phyloP scores from a whole-genome alignment of 1,140 invertebrate species.

The Centruroides vittatus region DNA sequence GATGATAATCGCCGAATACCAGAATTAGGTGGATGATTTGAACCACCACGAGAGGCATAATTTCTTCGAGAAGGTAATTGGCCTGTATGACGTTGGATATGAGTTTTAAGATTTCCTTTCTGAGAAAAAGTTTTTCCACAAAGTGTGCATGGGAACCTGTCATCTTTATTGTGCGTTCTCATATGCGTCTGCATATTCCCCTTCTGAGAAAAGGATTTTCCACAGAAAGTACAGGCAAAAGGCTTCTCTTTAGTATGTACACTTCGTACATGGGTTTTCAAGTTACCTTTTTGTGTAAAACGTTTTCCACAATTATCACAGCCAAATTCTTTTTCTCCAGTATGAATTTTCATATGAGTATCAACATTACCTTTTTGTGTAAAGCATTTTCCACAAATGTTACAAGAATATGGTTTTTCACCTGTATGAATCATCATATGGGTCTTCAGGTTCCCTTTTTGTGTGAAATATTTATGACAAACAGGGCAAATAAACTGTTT shows the following conservation, averaged over 20 bases:
- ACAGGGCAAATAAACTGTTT: conserved; percentile 19
- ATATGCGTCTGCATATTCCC: conserved; percentile 80
- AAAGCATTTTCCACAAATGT: conserved; percentile 38
- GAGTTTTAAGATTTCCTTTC: conserved; percentile 44
- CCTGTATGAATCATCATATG: conserved; percentile 39
- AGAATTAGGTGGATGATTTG: neutral
- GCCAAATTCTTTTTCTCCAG: conserved; percentile 30
- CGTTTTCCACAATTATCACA: conserved; percentile 29
- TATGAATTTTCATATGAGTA: conserved; percentile 32
- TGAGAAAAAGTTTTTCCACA: conserved; percentile 41
- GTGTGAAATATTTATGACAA: conserved; percentile 18
- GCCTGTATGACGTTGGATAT: conserved; percentile 52
- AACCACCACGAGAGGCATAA: conserved; percentile 37
- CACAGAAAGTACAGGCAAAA: conserved; percentile 22
- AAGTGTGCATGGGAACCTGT: conserved; percentile 18
- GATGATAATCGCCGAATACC: neutral
- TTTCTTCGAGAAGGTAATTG: conserved; percentile 65
- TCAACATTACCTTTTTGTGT: conserved; percentile 32
- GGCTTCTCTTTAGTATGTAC: conserved; percentile 54
- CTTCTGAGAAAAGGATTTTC: conserved; percentile 27
- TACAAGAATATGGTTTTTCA: conserved; percentile 37
- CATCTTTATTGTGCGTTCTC: conserved; percentile 71
- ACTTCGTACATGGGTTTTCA: conserved; percentile 93
- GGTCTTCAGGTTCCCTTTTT: conserved; percentile 28
- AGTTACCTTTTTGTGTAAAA: conserved; percentile 29